These are phyloP conservation scores for Burhinus oedicnemus DNA, from an alignment of 2,113 vertebrate genomes.

Conservation along the genomic window DNA sequence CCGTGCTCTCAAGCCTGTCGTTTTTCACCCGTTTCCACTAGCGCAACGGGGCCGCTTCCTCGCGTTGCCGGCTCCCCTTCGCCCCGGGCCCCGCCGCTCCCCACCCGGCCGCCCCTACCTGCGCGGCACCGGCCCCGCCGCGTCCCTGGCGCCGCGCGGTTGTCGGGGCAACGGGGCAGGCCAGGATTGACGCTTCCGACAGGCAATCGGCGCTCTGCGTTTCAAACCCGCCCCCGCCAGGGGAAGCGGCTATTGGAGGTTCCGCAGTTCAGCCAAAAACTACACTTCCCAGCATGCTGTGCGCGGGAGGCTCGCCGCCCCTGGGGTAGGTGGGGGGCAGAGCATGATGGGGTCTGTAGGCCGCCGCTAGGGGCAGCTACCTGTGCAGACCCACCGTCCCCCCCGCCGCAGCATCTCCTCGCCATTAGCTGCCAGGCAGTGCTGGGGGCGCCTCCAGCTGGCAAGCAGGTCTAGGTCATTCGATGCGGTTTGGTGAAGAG, in stretches of 20 bases:
- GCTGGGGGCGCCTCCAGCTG: not conserved
- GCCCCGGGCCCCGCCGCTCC: too few species aligned
- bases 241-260: not conserved
- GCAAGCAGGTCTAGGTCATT: not conserved
- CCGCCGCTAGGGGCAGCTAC: fast-evolving
- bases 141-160: not conserved
- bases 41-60: not conserved
- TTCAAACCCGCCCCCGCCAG: not conserved
- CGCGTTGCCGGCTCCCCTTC: not conserved
- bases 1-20: not conserved
- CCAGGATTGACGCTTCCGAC: not conserved
- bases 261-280: fast-evolving
- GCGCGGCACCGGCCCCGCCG: not conserved
- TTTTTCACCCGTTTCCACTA: fast-evolving
- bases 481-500: not conserved
- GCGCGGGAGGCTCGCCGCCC: fast-evolving
- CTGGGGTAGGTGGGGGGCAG: not conserved
- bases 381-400: fast-evolving
- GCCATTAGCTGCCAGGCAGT: not conserved
- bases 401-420: fast-evolving
- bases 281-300: not conserved
- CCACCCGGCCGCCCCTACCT: not conserved
- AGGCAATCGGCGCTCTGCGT: not conserved
- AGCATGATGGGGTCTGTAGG: not conserved
- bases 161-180: not conserved